Percentiles rank a stretch among this genome's conserved stretches.
phyloP scores from a whole-genome alignment of 2,888 invertebrate genomes.

The Ochlodes sylvanus region DNA sequence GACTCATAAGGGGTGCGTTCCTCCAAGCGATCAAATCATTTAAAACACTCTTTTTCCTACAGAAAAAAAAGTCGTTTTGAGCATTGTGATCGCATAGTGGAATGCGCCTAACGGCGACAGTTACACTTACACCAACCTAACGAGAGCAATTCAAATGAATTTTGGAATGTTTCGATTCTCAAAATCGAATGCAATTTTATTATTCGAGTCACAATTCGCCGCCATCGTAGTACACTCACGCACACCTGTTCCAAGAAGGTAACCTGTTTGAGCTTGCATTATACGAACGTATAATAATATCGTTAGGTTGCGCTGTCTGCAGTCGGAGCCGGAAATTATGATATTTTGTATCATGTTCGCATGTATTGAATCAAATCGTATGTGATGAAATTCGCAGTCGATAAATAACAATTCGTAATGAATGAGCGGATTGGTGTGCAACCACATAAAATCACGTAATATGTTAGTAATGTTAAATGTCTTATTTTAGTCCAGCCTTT shows the following conservation, averaged over 20 bases:
- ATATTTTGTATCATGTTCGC: conserved; percentile 32
- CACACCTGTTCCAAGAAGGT: conserved; percentile 44
- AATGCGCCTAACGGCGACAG: too few species aligned
- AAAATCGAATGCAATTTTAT: conserved; percentile 41
- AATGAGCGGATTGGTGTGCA: background rate
- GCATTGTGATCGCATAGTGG: too few species aligned
- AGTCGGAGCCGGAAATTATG: conserved; percentile 36
- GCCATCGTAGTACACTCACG: conserved; percentile 33
- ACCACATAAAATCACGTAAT: background rate
- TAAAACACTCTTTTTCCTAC: too few species aligned
- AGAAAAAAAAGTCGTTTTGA: too few species aligned
- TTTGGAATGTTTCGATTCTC: conserved; percentile 31
- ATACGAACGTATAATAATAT: conserved; percentile 35
- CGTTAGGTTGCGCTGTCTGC: conserved; percentile 35
- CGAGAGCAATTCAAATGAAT: conserved; percentile 3
- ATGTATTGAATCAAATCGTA: conserved; percentile 13
- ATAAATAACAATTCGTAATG: background rate
- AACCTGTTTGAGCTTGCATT: conserved; percentile 40
- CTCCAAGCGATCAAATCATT: too few species aligned
- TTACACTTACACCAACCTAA: conserved; percentile 6
- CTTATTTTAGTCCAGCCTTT: too few species aligned
- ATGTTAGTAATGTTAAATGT: too few species aligned
- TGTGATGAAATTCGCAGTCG: conserved; percentile 30
- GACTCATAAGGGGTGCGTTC: too few species aligned
- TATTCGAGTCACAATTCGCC: conserved; percentile 42